These are phyloP conservation scores for Beaufortia kweichowensis DNA, from an alignment of 2,113 vertebrate species.

Conservation along the genomic window DNA sequence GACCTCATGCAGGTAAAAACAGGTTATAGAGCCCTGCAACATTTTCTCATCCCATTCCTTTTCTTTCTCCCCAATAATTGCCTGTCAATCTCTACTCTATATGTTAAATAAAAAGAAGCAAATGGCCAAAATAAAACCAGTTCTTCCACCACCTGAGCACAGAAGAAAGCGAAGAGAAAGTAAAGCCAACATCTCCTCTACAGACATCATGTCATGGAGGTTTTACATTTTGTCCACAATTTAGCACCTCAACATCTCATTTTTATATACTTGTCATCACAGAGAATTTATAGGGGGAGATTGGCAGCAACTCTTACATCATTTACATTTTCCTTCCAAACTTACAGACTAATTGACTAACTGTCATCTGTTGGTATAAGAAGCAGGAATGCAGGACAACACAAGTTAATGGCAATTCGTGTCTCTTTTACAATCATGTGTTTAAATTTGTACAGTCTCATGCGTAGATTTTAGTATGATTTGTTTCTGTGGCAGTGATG, in stretches of 20 bases:
- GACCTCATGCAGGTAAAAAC: background rate
- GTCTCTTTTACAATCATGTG: too few species aligned
- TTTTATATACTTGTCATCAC: too few species aligned
- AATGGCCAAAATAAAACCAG: slow-evolving; percentile 9
- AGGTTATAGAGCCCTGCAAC: background rate
- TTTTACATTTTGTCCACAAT: background rate
- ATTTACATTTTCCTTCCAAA: too few species aligned
- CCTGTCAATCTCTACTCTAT: slow-evolving; percentile 13
- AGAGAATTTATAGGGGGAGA: too few species aligned
- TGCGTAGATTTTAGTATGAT: too few species aligned
- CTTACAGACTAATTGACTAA: too few species aligned
- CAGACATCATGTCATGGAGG: background rate
- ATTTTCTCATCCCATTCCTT: background rate
- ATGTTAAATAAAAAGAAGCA: slow-evolving; percentile 13
- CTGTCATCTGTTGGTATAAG: too few species aligned
- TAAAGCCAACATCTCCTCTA: background rate
- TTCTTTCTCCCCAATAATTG: slow-evolving; percentile 7
- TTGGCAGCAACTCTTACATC: too few species aligned
- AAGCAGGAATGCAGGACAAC: too few species aligned
- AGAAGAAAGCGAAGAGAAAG: background rate
- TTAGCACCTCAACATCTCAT: background rate
- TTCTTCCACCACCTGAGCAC: slow-evolving; percentile 21
- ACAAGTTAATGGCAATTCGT: too few species aligned
- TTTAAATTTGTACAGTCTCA: too few species aligned
- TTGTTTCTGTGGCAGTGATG: too few species aligned